Conservation (phyloP, 2,888 invertebrate species). For the Lasioglossum vierecki region DNA sequence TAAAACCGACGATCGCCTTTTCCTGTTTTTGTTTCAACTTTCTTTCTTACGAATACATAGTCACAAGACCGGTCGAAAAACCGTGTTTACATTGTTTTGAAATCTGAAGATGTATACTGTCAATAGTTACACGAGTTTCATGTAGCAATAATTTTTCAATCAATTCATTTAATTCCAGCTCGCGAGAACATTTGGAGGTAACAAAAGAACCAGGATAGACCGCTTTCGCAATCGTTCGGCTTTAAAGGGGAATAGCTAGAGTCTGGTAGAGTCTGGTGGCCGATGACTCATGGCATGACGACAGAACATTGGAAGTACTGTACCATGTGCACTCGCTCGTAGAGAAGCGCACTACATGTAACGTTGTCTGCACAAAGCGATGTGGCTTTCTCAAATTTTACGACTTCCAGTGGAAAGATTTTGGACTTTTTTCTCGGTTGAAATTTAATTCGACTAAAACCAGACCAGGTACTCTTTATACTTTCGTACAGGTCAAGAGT, state of each 20-base stretch:
- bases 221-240: slow-evolving; percentile 62
- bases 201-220: slow-evolving; percentile 33
- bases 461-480: neutral
- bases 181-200: slow-evolving; percentile 9
- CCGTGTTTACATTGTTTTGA: slow-evolving; percentile 9
- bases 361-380: neutral
- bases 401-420: neutral
- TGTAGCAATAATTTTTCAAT: slow-evolving; percentile 4
- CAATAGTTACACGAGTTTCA: neutral
- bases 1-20: neutral
- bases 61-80: neutral
- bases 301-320: slow-evolving; percentile 61
- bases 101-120: neutral
- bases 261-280: slow-evolving; percentile 55
- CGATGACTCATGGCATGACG: slow-evolving; percentile 75
- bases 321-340: slow-evolving; percentile 55
- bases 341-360: slow-evolving; percentile 18
- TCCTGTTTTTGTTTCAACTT: neutral
- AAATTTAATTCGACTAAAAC: neutral
- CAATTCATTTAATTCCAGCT: slow-evolving; percentile 18
- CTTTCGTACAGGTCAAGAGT: too few species aligned
- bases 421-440: neutral
- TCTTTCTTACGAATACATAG: neutral
- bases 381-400: slow-evolving; percentile 50
- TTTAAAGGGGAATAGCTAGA: slow-evolving; percentile 43